phyloP scores from a whole-genome alignment of 2,113 vertebrate genomes.

The Euleptes europaea region DNA sequence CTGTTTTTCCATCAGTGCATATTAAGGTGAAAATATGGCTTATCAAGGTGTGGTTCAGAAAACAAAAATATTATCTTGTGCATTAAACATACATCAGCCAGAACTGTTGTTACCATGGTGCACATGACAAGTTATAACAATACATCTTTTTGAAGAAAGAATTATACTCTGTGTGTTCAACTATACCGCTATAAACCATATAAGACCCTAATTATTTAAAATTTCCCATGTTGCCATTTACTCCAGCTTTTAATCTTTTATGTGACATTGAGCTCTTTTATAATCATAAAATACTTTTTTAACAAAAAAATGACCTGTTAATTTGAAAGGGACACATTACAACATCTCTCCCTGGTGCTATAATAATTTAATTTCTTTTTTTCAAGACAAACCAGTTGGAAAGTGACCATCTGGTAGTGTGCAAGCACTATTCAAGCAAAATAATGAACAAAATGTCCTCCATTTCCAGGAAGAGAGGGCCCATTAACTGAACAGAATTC shows the following conservation, averaged over 20 bases:
- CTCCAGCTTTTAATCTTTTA: slow-evolving; percentile 80
- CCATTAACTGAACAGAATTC: slow-evolving; percentile 71
- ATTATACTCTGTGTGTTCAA: slow-evolving; percentile 68
- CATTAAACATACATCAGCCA: slow-evolving; percentile 51
- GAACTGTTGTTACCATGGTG: slow-evolving; percentile 44
- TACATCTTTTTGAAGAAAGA: slow-evolving; percentile 58
- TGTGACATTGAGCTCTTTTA: slow-evolving; percentile 77
- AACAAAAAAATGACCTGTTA: slow-evolving; percentile 75
- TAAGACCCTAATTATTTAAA: slow-evolving; percentile 75
- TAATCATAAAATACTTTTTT: slow-evolving; percentile 67
- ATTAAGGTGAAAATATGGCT: slow-evolving; percentile 32
- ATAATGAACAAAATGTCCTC: slow-evolving; percentile 81
- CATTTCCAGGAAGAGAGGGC: slow-evolving; percentile 69
- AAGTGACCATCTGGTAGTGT: slow-evolving; percentile 89
- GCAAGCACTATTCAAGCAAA: slow-evolving; percentile 77
- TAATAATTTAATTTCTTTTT: slow-evolving; percentile 86
- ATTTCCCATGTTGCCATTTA: slow-evolving; percentile 77
- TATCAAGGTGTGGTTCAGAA: slow-evolving; percentile 41
- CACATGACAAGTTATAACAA: slow-evolving; percentile 18
- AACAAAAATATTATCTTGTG: slow-evolving; percentile 42
- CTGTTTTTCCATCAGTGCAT: background rate
- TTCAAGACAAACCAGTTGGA: slow-evolving; percentile 87
- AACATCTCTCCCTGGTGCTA: slow-evolving; percentile 77
- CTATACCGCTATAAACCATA: slow-evolving; percentile 74
- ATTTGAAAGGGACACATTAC: slow-evolving; percentile 79